Evolutionary conservation across 2,888 invertebrate genomes (phyloP).

Genomic region (Calliopum simillimum): DNA sequence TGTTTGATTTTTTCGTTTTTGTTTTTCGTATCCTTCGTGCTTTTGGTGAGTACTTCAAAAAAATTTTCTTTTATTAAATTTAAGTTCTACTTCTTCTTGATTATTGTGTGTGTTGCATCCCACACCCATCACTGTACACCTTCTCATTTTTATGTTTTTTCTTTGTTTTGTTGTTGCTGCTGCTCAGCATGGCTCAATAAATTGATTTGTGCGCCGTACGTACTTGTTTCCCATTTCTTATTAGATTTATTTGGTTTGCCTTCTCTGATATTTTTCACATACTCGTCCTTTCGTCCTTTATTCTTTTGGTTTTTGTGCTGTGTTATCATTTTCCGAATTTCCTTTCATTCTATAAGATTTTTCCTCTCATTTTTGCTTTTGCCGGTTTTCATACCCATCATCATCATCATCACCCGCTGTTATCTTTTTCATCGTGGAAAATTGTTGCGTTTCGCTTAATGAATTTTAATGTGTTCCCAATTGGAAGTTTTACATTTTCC

Average conservation of each 20-base stretch:
- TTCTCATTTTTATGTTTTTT: neutral
- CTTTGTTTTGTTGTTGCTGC: slow-evolving; percentile 48
- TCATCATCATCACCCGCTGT: slow-evolving; percentile 40
- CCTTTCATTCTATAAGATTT: neutral
- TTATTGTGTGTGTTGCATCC: too few species aligned
- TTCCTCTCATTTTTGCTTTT: slow-evolving; percentile 1
- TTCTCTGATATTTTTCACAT: neutral
- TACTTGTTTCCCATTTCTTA: slow-evolving; percentile 39
- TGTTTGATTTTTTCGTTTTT: too few species aligned
- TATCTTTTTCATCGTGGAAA: slow-evolving; percentile 47
- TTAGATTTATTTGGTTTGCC: neutral
- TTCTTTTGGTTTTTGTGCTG: too few species aligned
- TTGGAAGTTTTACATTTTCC: slow-evolving; percentile 32
- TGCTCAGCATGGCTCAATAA: slow-evolving; percentile 33
- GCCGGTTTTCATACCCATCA: slow-evolving; percentile 43
- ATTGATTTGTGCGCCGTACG: slow-evolving; percentile 23
- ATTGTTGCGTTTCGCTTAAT: slow-evolving; percentile 61
- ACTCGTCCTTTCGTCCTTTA: neutral
- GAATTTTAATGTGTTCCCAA: slow-evolving; percentile 48
- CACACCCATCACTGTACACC: too few species aligned
- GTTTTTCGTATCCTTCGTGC: too few species aligned
- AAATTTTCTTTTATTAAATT: too few species aligned
- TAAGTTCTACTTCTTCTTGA: too few species aligned
- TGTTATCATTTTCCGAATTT: neutral
- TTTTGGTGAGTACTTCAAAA: too few species aligned